Evolutionary conservation across 2,888 invertebrate genomes (phyloP), one percentile per base, ranked within the genome.

Genomic region (Iselma pallidipennis): DNA sequence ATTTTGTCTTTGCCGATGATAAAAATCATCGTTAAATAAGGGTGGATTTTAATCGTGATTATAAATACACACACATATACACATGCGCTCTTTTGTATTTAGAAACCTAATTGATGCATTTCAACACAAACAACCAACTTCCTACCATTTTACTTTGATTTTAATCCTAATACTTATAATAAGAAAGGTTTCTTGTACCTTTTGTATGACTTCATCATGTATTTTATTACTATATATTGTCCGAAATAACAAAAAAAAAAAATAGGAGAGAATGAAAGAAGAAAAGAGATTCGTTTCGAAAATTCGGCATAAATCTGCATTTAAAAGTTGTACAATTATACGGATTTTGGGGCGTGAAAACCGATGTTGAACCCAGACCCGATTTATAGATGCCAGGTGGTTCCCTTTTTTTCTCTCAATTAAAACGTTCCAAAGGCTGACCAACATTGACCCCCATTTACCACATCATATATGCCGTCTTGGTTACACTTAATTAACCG

Each of bases 101-200:
- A 59, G 59, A 59, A 60, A 31, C 59, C 54, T 14, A 50, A 50
- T 50, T 50, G 26, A 26, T 26, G 26, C 50, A 53, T 16, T 23
- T 33, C 33, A 33, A 53, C 28, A 31, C 29, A 33, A 28, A 25
- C 53, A 28, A 33, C 53, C 53, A 28, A 53, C 31, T 53, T 53
- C 51, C 59, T 26, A 37, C 55, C 57, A 65, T 63, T 45, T 63
- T 70, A 65, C 66, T 60, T 63, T 68, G 64, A 66, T 67, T 67
- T 66, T 73, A 74, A 72, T 72, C 72, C 71, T 55, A 66, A 66
- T n/a, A n/a, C n/a, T n/a, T n/a, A n/a, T n/a, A n/a, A n/a, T 69
- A 68, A 71, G 73, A 74, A 76, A 74, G 74, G 75, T 75, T 76
- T 76, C 76, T 75, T 74, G 52, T 71, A 65, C 66, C 69, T 45